phyloP scores from a whole-genome alignment of 2,113 vertebrate species.

The Boulengeromyrus knoepffleri region DNA sequence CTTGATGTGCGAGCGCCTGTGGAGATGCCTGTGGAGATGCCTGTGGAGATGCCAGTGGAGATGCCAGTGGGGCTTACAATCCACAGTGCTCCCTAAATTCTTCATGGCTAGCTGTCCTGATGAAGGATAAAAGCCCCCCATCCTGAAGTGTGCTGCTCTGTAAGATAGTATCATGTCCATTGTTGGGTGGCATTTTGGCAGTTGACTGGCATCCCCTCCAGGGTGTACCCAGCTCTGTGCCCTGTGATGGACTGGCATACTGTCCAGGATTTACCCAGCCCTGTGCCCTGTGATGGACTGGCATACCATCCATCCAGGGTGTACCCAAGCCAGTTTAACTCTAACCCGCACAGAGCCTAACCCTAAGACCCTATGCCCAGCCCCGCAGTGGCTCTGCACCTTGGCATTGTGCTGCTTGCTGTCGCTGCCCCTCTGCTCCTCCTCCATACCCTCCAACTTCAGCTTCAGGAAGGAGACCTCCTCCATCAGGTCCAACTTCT shows the following conservation, averaged over 20 bases:
- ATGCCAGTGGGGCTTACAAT: neutral
- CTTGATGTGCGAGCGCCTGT: neutral
- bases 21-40: neutral
- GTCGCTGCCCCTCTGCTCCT: slow-evolving; percentile 66
- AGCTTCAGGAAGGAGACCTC: slow-evolving; percentile 91
- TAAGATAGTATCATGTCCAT: neutral
- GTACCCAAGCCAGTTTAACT: neutral
- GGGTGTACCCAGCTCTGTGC: neutral
- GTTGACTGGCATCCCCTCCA: neutral
- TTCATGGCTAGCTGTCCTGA: neutral
- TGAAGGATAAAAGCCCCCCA: neutral
- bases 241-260: neutral
- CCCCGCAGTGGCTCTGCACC: slow-evolving; percentile 53
- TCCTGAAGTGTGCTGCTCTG: neutral
- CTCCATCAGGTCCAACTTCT: slow-evolving; percentile 90
- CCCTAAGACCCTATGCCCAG: neutral
- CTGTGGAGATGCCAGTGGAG: neutral
- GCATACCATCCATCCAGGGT: neutral
- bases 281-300: neutral
- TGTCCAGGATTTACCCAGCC: neutral
- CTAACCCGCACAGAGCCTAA: neutral
- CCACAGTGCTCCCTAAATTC: neutral
- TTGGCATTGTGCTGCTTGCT: slow-evolving; percentile 83
- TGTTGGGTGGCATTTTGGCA: neutral
- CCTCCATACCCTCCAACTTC: slow-evolving; percentile 85